These are phyloP conservation scores for Apostichopus californicus DNA, from an alignment of 35 echinoderm and acorn worm genomes.

Conservation along the genomic window DNA sequence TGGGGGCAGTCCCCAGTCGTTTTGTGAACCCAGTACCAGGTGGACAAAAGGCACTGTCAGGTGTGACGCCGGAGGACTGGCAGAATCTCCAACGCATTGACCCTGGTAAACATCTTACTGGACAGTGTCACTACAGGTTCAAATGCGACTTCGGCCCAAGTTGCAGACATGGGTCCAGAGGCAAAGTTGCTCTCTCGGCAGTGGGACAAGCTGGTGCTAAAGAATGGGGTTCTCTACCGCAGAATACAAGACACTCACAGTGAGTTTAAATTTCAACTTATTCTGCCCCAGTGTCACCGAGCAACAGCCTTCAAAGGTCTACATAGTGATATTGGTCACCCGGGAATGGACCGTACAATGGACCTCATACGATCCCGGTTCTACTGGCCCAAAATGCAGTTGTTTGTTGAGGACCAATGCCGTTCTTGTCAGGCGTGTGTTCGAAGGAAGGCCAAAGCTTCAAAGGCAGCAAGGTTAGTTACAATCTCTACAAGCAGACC, in stretches of 20 bases:
- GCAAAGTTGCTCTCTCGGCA: constrained; percentile 27
- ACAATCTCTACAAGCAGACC: constrained; percentile 46
- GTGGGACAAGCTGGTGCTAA: constrained; percentile 56
- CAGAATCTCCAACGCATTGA: constrained; percentile 11
- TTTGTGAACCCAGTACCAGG: background rate
- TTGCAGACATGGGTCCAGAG: background rate
- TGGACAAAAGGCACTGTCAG: background rate
- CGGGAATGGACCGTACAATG: constrained; percentile 42
- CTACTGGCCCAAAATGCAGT: constrained; percentile 63
- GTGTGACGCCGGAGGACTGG: constrained; percentile 17
- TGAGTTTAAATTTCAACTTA: constrained; percentile 38
- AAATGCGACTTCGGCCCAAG: constrained; percentile 4
- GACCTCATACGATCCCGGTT: constrained; percentile 58
- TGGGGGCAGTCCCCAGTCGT: background rate
- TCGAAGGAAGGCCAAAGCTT: too few relatives aligned
- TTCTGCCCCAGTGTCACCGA: constrained; percentile 52
- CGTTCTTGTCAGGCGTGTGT: constrained; percentile 39
- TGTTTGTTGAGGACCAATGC: background rate
- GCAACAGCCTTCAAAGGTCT: constrained; percentile 11
- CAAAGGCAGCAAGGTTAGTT: constrained; percentile 30
- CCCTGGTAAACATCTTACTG: constrained; percentile 12
- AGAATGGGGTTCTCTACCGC: constrained; percentile 46
- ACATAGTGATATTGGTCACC: constrained; percentile 57
- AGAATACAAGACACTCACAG: background rate
- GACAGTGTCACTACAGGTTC: background rate